Percentiles rank a stretch among this genome's conserved stretches.
Conservation (phyloP, 2,113 vertebrate genomes). For the Sterna hirundo region DNA sequence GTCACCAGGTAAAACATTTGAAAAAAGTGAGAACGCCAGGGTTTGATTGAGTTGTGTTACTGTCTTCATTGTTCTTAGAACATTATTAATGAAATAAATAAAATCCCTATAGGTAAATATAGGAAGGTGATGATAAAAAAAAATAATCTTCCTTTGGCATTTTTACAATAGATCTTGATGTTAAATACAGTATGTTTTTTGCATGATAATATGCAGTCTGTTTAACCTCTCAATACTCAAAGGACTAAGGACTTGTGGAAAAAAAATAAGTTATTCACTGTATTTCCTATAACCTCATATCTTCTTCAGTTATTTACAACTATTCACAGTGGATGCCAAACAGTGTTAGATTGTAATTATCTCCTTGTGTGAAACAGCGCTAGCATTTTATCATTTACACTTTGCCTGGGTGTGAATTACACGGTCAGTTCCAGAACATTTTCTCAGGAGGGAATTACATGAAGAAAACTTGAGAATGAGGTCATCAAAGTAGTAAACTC, state of each 20-base stretch:
- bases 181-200: background rate
- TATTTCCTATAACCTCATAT: background rate
- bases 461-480: background rate
- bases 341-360: background rate
- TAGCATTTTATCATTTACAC: background rate
- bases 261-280: background rate
- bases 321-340: background rate
- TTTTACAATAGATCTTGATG: background rate
- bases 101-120: background rate
- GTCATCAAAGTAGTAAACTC: background rate
- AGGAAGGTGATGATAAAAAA: background rate
- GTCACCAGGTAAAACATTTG: background rate
- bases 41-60: background rate
- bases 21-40: background rate
- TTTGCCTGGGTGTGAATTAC: conserved; percentile 26
- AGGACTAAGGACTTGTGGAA: background rate
- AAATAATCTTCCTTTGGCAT: background rate
- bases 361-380: background rate
- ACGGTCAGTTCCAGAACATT: background rate
- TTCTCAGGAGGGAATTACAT: background rate
- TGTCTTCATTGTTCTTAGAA: background rate
- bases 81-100: background rate
- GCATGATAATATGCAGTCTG: background rate
- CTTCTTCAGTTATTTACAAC: background rate
- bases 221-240: background rate